These are phyloP conservation scores for Tenebrosternarchus preto DNA, from an alignment of 2,113 vertebrate species.

Conservation along the genomic window DNA sequence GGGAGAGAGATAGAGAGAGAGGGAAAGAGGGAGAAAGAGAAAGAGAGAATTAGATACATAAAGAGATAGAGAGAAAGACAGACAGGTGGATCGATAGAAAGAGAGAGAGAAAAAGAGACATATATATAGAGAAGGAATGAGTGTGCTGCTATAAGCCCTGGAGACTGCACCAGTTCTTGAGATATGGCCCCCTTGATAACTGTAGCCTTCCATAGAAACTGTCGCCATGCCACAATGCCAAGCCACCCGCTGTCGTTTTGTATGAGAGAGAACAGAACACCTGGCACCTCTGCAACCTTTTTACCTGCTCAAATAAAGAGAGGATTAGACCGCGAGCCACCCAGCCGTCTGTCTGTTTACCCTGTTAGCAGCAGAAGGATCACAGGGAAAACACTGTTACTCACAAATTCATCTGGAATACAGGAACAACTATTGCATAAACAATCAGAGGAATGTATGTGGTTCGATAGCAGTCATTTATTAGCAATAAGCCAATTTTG, in stretches of 20 bases:
- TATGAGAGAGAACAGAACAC: constrained; percentile 75
- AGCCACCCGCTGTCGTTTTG: constrained; percentile 38
- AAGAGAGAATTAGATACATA: constrained; percentile 3
- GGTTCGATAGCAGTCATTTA: constrained; percentile 26
- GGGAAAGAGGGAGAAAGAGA: not conserved
- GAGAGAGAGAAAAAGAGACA: constrained; percentile 5
- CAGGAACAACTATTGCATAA: constrained; percentile 17
- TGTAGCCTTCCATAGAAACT: constrained; percentile 78
- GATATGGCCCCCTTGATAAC: constrained; percentile 87
- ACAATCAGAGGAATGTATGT: constrained; percentile 14
- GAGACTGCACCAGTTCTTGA: constrained; percentile 86
- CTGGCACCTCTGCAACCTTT: constrained; percentile 80
- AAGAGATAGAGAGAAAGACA: not conserved
- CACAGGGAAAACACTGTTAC: constrained; percentile 22
- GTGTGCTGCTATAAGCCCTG: constrained; percentile 95
- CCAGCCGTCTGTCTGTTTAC: constrained; percentile 44
- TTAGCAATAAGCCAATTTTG: constrained; percentile 14
- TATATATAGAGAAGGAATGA: constrained; percentile 55
- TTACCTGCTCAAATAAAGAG: constrained; percentile 52
- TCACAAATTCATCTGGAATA: not conserved
- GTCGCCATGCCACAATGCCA: constrained; percentile 82
- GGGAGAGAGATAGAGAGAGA: constrained; percentile 19
- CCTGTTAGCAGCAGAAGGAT: constrained; percentile 47
- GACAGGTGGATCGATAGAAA: not conserved
- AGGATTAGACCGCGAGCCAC: constrained; percentile 49